Evolutionary conservation across 2,888 invertebrate genomes (phyloP), one percentile per base, ranked within the genome.

Genomic region (Dorcus parallelipipedus): DNA sequence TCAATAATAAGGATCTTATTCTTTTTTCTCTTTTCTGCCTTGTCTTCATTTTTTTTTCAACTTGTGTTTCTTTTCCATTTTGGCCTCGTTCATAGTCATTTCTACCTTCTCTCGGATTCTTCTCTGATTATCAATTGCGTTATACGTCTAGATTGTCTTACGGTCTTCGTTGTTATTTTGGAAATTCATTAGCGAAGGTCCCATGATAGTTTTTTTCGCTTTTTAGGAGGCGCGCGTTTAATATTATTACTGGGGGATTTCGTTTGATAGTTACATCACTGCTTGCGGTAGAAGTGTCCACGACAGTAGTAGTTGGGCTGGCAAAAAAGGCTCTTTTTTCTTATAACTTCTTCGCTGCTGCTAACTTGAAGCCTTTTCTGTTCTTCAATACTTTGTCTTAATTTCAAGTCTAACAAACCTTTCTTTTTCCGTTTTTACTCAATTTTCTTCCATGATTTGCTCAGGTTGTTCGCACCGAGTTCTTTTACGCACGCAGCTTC

Each of bases 101-200:
- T 91, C 92, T 69, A 93, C 91, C 52, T 79, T 1, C 90, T 78
- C 60, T 93, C 91, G 0, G 91, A 90, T 73, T 93, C 92, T 72
- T 94, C 93, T 64, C 87, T 89, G 58, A 94, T 92, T 76, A 93
- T 91, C 70, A 92, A 83, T 76, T 93, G 93, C 0, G 94, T 95
- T 67, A 95, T 91, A 59, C 95, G 82, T 1, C 94, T 82, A 2
- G 93, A 93, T 71, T 91, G 90, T 6, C 95, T 79, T 3, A 93
- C 88, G 0, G 90, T 87, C 84, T 10, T 82, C 62, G 7, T 65
- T 64, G 0, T 66, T 58, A 0, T 68, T 64, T 49, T 73, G 48
- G 26, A 54, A 64, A 47, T 71, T 69, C 10, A 73, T 55, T 10
- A 64, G 57, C 42, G 68, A 69, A 50, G 78, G 78, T 40, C 82